A percentile compares a stretch with the other conserved stretches of the same genome.
phyloP scores from a whole-genome alignment of 2,113 vertebrate genomes.

The Grammomys dolichurus region DNA sequence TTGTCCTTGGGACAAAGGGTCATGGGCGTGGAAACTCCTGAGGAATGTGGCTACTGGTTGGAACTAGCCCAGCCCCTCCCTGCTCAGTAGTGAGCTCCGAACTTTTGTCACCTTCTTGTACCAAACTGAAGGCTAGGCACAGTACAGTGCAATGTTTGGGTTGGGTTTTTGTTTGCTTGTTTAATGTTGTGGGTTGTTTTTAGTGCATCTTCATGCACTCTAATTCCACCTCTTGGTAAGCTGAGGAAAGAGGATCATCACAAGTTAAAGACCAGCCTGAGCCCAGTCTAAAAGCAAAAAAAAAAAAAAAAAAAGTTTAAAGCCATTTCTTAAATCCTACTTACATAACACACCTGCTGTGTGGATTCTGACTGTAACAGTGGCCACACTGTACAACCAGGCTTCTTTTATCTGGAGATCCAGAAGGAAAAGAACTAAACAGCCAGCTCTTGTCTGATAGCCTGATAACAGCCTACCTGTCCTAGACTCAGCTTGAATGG shows the following conservation, averaged over 20 bases:
- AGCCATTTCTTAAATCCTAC: not conserved
- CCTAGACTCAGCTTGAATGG: not conserved
- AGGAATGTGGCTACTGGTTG: not conserved
- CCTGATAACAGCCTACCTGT: not conserved
- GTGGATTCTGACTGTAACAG: not conserved
- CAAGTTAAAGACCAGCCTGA: not conserved
- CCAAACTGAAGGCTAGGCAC: not conserved
- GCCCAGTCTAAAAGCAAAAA: not conserved
- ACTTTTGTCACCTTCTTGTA: no score
- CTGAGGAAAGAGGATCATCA: not conserved
- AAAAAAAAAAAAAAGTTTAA: not conserved
- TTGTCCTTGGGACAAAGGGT: not conserved
- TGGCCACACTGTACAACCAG: not conserved
- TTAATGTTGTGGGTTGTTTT: not conserved
- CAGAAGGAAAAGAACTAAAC: not conserved
- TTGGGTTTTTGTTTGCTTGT: not conserved
- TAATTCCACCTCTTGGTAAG: not conserved
- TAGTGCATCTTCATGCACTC: not conserved
- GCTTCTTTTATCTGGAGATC: not conserved
- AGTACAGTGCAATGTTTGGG: no score
- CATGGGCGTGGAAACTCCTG: not conserved
- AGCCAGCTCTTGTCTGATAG: no score
- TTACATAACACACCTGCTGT: not conserved
- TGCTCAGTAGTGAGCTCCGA: no score
- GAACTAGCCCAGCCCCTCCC: not conserved